phyloP scores from a whole-genome alignment of 1,140 invertebrate species.

The Conus betulinus region DNA sequence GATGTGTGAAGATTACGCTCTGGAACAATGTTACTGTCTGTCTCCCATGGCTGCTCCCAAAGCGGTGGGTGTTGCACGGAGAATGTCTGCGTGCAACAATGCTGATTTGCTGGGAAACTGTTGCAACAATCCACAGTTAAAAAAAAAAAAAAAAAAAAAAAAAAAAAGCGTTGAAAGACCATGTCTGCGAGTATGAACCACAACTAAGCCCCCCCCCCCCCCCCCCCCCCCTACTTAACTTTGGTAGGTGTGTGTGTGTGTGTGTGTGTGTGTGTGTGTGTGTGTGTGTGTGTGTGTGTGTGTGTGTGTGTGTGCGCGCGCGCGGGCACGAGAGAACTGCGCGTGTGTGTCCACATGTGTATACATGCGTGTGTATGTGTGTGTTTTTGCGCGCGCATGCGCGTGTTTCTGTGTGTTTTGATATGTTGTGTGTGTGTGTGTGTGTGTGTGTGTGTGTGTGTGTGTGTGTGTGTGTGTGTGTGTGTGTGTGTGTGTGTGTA shows the following conservation, averaged over 20 bases:
- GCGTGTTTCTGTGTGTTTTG: neutral
- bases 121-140: too few species aligned
- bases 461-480: neutral
- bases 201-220: neutral
- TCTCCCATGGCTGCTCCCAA: too few species aligned
- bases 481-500: neutral
- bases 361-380: neutral
- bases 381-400: neutral
- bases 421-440: neutral
- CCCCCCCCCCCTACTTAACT: neutral
- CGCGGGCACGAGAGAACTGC: neutral
- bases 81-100: too few species aligned
- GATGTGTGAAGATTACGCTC: too few species aligned
- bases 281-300: slow-evolving; percentile 2
- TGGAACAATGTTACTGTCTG: too few species aligned
- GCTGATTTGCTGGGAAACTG: too few species aligned
- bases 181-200: neutral
- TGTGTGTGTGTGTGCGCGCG: neutral
- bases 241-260: neutral
- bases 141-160: too few species aligned
- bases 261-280: neutral
- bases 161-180: neutral
- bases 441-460: neutral
- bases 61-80: too few species aligned
- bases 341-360: neutral